phyloP scores from a whole-genome alignment of 2,797 vertebrate genomes.

The Tragopan temminckii region DNA sequence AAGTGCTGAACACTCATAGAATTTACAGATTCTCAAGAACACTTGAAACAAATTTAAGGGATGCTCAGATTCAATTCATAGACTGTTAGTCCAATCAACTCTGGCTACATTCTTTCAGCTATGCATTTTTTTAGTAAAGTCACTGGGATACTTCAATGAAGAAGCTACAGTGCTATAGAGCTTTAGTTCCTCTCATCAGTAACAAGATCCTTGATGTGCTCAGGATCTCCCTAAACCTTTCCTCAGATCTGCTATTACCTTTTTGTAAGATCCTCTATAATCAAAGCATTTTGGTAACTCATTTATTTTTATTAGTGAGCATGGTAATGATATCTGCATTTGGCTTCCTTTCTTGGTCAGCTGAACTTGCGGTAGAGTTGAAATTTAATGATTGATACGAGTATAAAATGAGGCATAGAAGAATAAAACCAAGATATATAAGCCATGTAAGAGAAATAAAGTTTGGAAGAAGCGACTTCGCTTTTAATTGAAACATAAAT shows the following conservation, averaged over 20 bases:
- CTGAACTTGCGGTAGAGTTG: conserved; percentile 12
- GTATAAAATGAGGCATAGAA: conserved; percentile 60
- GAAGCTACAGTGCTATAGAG: accelerated
- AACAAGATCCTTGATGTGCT: not conserved
- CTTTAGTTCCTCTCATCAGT: not conserved
- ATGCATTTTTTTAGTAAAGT: not conserved
- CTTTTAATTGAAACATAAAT: conserved; percentile 77
- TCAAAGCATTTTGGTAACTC: not conserved
- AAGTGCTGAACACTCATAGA: not conserved
- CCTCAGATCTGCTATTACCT: not conserved
- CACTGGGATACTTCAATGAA: not conserved
- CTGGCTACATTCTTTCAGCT: not conserved
- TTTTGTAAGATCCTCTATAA: not conserved
- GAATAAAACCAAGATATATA: conserved; percentile 50
- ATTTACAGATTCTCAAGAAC: not conserved
- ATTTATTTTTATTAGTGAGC: conserved; percentile 51
- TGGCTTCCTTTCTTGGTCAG: not conserved
- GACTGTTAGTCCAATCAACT: not conserved
- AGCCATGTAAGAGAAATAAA: conserved; percentile 65
- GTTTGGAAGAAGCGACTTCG: conserved; percentile 20
- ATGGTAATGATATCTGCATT: not conserved
- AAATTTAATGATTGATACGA: conserved; percentile 58
- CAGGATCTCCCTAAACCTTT: not conserved
- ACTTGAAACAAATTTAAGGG: not conserved
- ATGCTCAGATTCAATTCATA: not conserved